These are phyloP conservation scores for Arrhamphus sclerolepis DNA, from an alignment of 2,797 vertebrate species.

Conservation along the genomic window DNA sequence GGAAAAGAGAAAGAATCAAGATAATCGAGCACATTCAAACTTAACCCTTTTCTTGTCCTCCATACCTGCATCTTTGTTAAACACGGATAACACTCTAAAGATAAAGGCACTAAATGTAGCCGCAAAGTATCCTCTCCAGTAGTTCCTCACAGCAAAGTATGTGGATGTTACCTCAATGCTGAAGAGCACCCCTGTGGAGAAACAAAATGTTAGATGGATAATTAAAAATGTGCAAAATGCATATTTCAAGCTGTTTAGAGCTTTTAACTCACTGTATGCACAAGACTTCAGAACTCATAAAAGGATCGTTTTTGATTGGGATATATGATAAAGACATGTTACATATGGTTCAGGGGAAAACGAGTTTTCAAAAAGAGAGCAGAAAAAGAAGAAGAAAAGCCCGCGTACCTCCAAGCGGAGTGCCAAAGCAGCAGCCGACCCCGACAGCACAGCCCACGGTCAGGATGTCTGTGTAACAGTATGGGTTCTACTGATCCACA, in stretches of 20 bases:
- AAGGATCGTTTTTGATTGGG: too few relatives aligned
- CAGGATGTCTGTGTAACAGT: conserved; percentile 95
- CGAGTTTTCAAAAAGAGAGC: too few relatives aligned
- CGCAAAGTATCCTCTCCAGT: conserved; percentile 97
- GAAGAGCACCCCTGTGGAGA: conserved; percentile 87
- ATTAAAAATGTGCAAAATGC: too few relatives aligned
- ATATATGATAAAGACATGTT: too few relatives aligned
- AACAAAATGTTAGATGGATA: background rate
- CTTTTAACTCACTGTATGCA: too few relatives aligned
- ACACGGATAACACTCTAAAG: conserved; percentile 93
- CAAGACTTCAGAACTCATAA: too few relatives aligned
- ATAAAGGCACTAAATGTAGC: conserved; percentile 96
- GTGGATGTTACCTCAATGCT: conserved; percentile 98
- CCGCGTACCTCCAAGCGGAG: conserved; percentile 92
- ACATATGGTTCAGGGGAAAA: too few relatives aligned
- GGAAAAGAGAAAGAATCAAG: background rate
- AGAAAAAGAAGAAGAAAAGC: background rate
- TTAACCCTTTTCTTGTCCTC: too few relatives aligned
- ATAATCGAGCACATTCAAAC: background rate
- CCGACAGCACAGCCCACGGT: conserved; percentile 97
- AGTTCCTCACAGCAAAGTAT: conserved; percentile 96
- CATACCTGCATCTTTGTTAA: conserved; percentile 95
- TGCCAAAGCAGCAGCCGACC: conserved; percentile 97
- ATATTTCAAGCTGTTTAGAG: too few relatives aligned
- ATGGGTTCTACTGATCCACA: conserved; percentile 91